Percentiles rank a stretch among this genome's conserved stretches.
Conservation (phyloP, 2,113 vertebrate species). For the Alectura lathami region DNA sequence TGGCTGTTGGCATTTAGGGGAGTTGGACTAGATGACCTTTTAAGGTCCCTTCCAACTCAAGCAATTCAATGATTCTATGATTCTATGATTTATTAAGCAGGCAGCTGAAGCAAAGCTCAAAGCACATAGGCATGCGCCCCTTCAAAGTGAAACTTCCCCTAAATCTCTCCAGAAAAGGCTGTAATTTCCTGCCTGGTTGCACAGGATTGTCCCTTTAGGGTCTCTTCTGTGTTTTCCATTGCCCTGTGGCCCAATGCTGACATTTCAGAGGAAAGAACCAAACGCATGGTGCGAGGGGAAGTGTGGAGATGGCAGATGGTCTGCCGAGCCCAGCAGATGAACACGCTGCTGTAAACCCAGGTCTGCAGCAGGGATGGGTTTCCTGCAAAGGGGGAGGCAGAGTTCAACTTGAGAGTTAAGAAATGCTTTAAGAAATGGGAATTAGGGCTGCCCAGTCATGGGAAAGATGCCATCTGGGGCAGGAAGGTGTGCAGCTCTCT, state of each 20-base stretch:
- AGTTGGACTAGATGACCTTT: too few relatives aligned
- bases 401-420: neutral
- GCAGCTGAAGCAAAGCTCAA: neutral
- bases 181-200: neutral
- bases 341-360: neutral
- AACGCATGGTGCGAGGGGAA: neutral
- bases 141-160: neutral
- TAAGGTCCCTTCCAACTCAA: too few relatives aligned
- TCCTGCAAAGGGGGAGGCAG: neutral
- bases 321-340: accelerated
- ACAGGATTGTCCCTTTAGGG: neutral
- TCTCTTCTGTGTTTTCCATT: neutral
- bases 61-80: too few relatives aligned
- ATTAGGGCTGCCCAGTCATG: neutral
- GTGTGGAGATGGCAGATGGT: accelerated
- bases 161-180: neutral
- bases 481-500: neutral
- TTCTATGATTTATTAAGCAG: too few relatives aligned
- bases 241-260: neutral
- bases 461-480: accelerated
- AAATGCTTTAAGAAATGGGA: neutral
- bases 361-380: neutral
- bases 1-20: neutral
- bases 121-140: neutral
- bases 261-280: neutral